These are phyloP conservation scores for Notarius lentiginosus DNA, from an alignment of 2,113 vertebrate genomes.

Conservation along the genomic window DNA sequence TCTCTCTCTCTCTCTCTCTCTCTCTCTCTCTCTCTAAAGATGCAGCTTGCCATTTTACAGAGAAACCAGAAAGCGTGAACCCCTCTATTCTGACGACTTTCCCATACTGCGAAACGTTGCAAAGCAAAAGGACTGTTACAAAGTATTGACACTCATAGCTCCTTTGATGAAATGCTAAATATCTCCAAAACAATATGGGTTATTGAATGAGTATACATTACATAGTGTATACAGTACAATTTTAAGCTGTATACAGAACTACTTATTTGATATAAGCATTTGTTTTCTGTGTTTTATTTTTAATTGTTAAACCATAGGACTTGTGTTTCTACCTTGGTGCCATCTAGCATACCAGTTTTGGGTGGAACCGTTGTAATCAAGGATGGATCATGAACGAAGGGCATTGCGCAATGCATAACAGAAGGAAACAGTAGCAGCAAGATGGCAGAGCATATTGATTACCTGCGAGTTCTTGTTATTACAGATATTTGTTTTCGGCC, in stretches of 20 bases:
- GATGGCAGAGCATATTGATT: too few species aligned
- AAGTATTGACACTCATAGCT: background rate
- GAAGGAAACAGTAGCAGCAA: too few species aligned
- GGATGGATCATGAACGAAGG: too few species aligned
- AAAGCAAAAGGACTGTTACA: background rate
- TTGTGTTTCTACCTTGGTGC: background rate
- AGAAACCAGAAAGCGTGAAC: background rate
- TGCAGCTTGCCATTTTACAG: background rate
- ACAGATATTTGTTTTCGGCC: too few species aligned
- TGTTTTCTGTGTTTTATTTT: background rate
- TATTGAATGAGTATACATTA: background rate
- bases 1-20: too few species aligned
- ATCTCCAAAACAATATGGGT: background rate
- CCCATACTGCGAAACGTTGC: too few species aligned
- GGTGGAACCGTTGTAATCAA: too few species aligned
- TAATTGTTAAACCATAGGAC: background rate
- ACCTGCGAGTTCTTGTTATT: too few species aligned
- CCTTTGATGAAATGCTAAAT: background rate
- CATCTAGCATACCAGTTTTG: too few species aligned
- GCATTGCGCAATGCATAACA: too few species aligned
- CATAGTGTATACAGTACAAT: background rate
- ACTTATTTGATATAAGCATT: background rate
- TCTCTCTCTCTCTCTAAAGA: background rate
- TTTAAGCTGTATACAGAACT: background rate
- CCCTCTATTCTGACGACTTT: background rate